Base-by-base conservation (phyloP, 2,888 invertebrate species). In the Metopia argyrocephala region DNA sequence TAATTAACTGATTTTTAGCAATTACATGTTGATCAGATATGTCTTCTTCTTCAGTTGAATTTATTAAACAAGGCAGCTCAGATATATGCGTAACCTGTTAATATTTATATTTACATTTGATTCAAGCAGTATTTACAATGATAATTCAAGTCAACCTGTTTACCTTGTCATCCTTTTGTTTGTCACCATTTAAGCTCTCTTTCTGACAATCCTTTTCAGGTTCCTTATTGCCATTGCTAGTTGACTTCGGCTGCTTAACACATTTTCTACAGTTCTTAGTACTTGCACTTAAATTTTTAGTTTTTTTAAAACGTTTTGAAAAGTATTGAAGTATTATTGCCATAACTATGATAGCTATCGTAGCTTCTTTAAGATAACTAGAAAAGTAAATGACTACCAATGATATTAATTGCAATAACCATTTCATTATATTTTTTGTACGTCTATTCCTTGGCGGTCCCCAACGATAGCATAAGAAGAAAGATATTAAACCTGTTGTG, bases 361-460 rank as follows among this genome's bases (percentile, higher is more conserved):
- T 93, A 0, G 96, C 95, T 90, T 96, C 96, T 69, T 93, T 93
- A 87, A 95, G 95, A 85, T 96, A 94, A 86, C 95, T 96, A 87
- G 97, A 96, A 85, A 94, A 93, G 91, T 95, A 97, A 66, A 97
- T 93, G 82, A 94, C 89, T 6, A 92, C 85, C 3, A 96, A 91
- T 1, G 95, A 95, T 3, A 93, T 86, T 4, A 92, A 89, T 93
- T 98, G 98, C 59, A 98, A 89, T 23, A 93, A 92, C 98, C 98
- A 98, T 91, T 95, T 95, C 71, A 98, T 96, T 52, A 98, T 93
- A 87, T 96, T 95, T 86, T 95, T 94, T 66, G 96, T 97, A 70
- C 96, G 92, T 54, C 93, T 91, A 90, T 98, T 95, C 78, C 93
- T 93, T 0, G 97, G 95, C 3, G 98, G 98, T 0, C 98, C 98